Conservation (phyloP, 2,797 vertebrate genomes). For the Cryptoblepharus egeriae region DNA sequence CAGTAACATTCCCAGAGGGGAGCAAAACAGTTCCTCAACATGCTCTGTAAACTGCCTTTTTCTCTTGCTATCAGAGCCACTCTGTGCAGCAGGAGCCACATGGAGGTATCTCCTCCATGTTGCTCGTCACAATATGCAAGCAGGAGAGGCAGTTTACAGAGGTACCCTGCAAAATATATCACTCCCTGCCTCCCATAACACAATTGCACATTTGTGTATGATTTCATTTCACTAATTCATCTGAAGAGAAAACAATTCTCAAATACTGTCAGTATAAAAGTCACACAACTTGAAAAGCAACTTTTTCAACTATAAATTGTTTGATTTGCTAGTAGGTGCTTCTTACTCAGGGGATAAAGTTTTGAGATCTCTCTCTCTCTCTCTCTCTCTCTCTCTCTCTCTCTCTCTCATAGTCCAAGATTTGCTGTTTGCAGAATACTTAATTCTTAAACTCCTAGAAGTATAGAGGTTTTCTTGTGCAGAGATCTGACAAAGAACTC, state of each 20-base stretch:
- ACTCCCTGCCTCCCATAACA: no score
- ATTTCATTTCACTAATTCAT: not conserved
- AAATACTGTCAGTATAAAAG: no score
- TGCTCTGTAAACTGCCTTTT: no score
- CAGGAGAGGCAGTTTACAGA: no score
- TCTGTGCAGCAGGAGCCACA: no score
- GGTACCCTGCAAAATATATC: no score
- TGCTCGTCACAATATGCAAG: no score
- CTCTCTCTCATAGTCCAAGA: slow-evolving; percentile 19
- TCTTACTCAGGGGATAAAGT: not conserved
- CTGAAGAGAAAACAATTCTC: not conserved
- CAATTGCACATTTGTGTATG: no score
- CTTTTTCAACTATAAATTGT: not conserved
- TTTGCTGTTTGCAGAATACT: slow-evolving; percentile 28
- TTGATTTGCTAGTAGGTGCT: not conserved
- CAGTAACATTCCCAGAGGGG: no score
- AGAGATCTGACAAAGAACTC: slow-evolving; percentile 70
- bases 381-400: slow-evolving; percentile 13
- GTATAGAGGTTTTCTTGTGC: slow-evolving; percentile 58
- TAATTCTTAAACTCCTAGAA: slow-evolving; percentile 56
- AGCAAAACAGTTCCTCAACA: no score
- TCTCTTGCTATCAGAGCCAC: no score
- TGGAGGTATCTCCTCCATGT: no score
- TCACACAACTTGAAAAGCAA: not conserved
- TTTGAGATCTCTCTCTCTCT: not conserved